Evolutionary conservation across 2,888 invertebrate genomes (phyloP), one percentile per base, ranked within the genome.

Genomic region (Drosophila nr. perissopoda): DNA sequence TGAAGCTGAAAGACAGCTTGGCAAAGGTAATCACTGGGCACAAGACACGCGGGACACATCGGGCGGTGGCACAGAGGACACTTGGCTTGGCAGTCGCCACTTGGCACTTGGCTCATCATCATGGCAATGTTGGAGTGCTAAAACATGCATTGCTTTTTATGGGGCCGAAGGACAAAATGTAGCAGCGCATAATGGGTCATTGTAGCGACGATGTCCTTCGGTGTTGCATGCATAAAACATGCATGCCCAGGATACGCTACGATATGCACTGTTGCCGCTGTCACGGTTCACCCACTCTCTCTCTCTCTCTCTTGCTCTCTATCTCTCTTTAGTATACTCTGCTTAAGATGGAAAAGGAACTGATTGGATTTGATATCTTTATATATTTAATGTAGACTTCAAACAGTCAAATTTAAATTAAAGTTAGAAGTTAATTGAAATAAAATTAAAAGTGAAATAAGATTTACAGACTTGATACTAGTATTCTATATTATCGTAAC

Each of bases 101-200:
- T 77, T 45, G 79, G 58, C 61, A 63, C 63, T 71, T 57, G 76
- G 73, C 87, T 90, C 84, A 89, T 88, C 83, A 85, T 90, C 73
- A 56, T 21, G 56, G 76, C 63, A 68, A 76, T 80, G 76, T 76
- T 68, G 80, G 52, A 74, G 77, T 76, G 76, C 90, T 90, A 80
- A 85, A 90, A 85, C 80, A 90, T 85, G 90, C 89, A 90, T 90
- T 86, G 83, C 75, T 84, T 84, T 78, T 72, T 81, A 72, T 73
- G 56, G 38, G 40, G 57, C 66, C 68, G 49, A 73, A 67, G 82
- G 85, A 78, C 73, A 75, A 68, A 71, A 72, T 70, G 84, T 72
- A 54, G 60, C 61, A 68, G 65, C 33, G 65, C 33, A 67, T 77
- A 84, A 89, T 84, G 88, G 76, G 73, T 67, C 81, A 86, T 80